Conservation (phyloP, 2,113 vertebrate species). For the Platichthys stellatus region DNA sequence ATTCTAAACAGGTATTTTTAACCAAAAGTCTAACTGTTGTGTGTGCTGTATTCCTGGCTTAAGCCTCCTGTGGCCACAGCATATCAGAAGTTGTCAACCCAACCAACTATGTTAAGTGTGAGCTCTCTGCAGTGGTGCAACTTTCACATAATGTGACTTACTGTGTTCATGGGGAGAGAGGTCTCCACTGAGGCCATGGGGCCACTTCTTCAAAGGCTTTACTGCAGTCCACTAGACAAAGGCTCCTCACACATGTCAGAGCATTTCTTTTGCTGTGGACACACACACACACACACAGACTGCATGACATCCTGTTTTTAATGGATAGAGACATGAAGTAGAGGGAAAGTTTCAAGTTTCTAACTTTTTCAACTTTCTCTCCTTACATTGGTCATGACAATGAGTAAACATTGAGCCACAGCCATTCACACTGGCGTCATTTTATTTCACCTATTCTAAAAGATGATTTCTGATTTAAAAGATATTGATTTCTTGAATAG, state of each 20-base stretch:
- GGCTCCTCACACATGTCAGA: slow-evolving; percentile 20
- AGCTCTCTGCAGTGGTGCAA: slow-evolving; percentile 20
- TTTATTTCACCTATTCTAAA: neutral
- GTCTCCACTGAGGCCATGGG: slow-evolving; percentile 22
- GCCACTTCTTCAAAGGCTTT: slow-evolving; percentile 34
- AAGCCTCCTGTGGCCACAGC: neutral
- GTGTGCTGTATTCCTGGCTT: neutral
- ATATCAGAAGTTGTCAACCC: slow-evolving; percentile 5
- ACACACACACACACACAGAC: slow-evolving; percentile 3
- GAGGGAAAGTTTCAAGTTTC: neutral
- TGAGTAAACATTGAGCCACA: neutral
- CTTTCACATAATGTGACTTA: slow-evolving; percentile 9
- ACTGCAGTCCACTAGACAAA: slow-evolving; percentile 36
- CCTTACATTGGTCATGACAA: too few species aligned
- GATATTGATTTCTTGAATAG: too few species aligned
- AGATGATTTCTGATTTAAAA: neutral
- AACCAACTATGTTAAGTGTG: slow-evolving; percentile 4
- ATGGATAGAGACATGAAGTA: neutral
- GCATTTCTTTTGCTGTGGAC: slow-evolving; percentile 6
- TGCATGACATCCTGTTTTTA: neutral
- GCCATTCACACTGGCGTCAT: neutral
- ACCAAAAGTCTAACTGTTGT: neutral
- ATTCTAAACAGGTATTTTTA: neutral
- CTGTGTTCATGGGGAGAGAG: slow-evolving; percentile 4
- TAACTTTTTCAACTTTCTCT: neutral